Evolutionary conservation across 2,113 vertebrate genomes (phyloP).

Genomic region (Cheirogaleus medius): DNA sequence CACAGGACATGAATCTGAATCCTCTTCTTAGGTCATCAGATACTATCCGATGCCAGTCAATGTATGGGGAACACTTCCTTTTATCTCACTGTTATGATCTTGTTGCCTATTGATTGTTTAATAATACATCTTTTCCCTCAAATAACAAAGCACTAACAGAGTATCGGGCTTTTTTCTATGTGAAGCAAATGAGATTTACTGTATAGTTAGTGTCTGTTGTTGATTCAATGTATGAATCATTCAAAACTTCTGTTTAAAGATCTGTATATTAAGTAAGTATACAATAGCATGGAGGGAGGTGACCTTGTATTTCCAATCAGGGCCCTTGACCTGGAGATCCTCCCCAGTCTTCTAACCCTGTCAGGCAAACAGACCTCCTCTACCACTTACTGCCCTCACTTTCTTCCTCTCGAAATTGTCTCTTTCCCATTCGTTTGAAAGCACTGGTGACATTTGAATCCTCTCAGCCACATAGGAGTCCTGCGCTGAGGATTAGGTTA

Average conservation of each 20-base stretch:
- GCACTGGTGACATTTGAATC: not conserved
- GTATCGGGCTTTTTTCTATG: not conserved
- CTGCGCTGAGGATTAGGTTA: not conserved
- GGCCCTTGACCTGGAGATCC: not conserved
- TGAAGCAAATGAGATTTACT: not conserved
- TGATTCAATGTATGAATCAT: not conserved
- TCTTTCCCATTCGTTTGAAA: not conserved
- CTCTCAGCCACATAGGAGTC: not conserved
- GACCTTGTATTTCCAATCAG: not conserved
- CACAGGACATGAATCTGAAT: not conserved
- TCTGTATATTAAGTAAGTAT: not conserved
- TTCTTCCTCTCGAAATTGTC: not conserved
- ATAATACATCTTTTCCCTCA: not conserved
- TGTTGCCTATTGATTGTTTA: not conserved
- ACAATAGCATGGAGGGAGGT: not conserved
- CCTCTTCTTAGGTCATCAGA: conserved; percentile 3
- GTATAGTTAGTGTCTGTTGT: not conserved
- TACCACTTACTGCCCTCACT: no score
- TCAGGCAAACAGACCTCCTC: not conserved
- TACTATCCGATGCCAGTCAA: not conserved
- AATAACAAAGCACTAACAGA: not conserved
- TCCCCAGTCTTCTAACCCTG: not conserved
- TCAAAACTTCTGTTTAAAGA: not conserved
- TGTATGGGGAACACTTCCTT: not conserved
- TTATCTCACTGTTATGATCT: not conserved